phyloP scores from a whole-genome alignment of 2,113 vertebrate genomes.

The Amia ocellicauda region DNA sequence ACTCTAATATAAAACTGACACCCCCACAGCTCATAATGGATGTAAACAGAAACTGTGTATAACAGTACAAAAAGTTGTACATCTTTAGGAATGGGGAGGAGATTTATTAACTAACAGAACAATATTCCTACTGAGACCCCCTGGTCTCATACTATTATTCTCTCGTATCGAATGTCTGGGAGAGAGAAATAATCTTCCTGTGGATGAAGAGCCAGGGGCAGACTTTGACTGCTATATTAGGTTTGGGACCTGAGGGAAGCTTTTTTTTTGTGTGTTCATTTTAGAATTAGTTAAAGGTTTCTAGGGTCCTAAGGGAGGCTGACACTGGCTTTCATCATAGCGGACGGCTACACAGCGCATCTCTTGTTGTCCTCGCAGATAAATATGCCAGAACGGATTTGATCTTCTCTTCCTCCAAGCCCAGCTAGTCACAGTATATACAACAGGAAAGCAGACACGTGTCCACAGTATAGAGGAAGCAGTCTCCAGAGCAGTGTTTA shows the following conservation, averaged over 20 bases:
- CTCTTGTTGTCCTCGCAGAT: not conserved
- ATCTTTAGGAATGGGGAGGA: not conserved
- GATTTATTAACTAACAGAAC: not conserved
- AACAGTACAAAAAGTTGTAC: not conserved
- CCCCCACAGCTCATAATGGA: too few relatives aligned
- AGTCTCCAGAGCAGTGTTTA: not conserved
- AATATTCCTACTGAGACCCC: not conserved
- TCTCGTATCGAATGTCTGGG: not conserved
- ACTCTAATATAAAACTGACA: too few relatives aligned
- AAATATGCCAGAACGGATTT: conserved; percentile 1
- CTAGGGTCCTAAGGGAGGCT: not conserved
- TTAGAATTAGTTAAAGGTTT: conserved; percentile 15
- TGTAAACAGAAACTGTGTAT: not conserved
- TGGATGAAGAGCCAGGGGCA: too few relatives aligned
- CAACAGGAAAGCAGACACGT: not conserved
- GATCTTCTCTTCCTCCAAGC: not conserved
- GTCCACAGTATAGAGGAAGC: not conserved
- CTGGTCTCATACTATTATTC: not conserved
- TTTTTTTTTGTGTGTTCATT: not conserved
- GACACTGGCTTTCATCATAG: conserved; percentile 1
- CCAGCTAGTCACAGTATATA: not conserved
- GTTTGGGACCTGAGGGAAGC: not conserved
- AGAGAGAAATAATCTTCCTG: not conserved
- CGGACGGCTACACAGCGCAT: not conserved
- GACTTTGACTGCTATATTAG: conserved; percentile 5